These are phyloP conservation scores for Cassiopea xamachana DNA, from an alignment of 30 jellyfish, hydroid and myxozoan genomes.

Conservation along the genomic window DNA sequence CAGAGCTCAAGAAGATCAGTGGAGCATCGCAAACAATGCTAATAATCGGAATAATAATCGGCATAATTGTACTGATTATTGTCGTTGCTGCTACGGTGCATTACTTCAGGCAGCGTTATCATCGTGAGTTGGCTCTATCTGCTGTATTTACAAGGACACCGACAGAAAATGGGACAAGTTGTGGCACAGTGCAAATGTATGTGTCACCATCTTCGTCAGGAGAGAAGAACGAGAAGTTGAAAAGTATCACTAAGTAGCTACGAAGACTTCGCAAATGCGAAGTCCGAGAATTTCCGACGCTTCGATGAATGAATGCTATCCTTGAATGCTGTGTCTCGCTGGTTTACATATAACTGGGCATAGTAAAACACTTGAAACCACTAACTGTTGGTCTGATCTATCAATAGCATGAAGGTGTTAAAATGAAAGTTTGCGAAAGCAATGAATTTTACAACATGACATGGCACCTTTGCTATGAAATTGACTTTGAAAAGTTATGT, in stretches of 20 bases:
- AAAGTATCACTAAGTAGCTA: slow-evolving; percentile 12
- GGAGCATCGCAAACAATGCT: slow-evolving; percentile 54
- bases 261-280: too few species aligned
- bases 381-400: too few species aligned
- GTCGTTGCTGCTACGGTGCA: slow-evolving; percentile 60
- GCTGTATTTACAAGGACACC: slow-evolving; percentile 53
- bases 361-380: too few species aligned
- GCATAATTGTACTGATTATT: slow-evolving; percentile 41
- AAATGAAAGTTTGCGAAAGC: too few species aligned
- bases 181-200: slow-evolving; percentile 44
- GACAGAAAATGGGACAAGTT: slow-evolving; percentile 24
- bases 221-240: slow-evolving; percentile 33
- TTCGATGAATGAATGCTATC: too few species aligned
- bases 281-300: too few species aligned
- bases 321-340: too few species aligned
- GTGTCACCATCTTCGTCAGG: slow-evolving; percentile 65
- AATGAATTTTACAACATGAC: too few species aligned
- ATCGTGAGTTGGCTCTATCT: slow-evolving; percentile 48
- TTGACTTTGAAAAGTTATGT: too few species aligned
- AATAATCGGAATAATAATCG: slow-evolving; percentile 46
- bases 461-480: too few species aligned
- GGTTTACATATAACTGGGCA: too few species aligned
- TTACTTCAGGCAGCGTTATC: slow-evolving; percentile 39
- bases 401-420: too few species aligned
- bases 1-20: slow-evolving; percentile 18